Conservation (phyloP, 2,113 vertebrate genomes). For the Pangasianodon gigas region DNA sequence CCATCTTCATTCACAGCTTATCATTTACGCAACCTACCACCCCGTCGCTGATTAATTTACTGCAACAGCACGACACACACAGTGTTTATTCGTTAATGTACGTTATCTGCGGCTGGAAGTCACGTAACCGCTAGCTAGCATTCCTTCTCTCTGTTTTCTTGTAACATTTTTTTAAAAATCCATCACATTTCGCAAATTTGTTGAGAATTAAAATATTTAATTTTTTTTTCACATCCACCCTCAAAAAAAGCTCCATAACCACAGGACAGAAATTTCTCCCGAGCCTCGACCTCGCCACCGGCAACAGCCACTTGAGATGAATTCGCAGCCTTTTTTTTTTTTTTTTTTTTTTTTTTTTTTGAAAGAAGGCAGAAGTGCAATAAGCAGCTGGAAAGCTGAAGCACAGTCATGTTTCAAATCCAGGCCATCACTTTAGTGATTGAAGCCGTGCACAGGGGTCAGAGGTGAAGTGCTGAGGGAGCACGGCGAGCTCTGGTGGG, state of each 20-base stretch:
- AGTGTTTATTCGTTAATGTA: background rate
- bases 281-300: slow-evolving; percentile 2
- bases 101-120: too few species aligned
- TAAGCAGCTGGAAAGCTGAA: slow-evolving; percentile 19
- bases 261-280: background rate
- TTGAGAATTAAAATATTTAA: background rate
- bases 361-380: background rate
- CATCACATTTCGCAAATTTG: background rate
- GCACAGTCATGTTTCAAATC: slow-evolving; percentile 22
- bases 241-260: background rate
- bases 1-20: too few species aligned
- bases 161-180: background rate
- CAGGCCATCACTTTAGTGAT: slow-evolving; percentile 18
- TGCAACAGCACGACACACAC: background rate
- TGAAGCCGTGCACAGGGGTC: slow-evolving; percentile 37
- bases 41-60: background rate
- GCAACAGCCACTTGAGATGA: slow-evolving; percentile 12
- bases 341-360: background rate
- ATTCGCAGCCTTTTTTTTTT: background rate
- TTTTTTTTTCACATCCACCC: background rate
- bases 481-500: slow-evolving; percentile 9
- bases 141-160: background rate
- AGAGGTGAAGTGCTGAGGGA: slow-evolving; percentile 33
- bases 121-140: too few species aligned
- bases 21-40: too few species aligned